Evolutionary conservation across 1,140 invertebrate species (phyloP), one percentile per base, ranked within the genome.

Genomic region (Scaptomyza pallida): DNA sequence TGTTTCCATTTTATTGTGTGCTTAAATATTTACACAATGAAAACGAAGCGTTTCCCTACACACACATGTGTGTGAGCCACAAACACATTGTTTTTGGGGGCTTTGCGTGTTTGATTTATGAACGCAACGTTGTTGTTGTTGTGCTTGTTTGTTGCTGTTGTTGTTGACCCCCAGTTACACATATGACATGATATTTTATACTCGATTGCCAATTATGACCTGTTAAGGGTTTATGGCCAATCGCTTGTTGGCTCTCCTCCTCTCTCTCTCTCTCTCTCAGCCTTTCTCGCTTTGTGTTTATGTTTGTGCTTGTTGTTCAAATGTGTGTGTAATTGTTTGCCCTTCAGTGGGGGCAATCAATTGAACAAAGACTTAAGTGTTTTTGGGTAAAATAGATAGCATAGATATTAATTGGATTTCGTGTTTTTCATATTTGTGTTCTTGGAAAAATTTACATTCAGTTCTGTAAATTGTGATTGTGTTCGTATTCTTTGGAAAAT

Each of bases 11-110:
- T 86, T 85, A 85, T 85, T 85, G 81, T 85, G 75, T 85, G 81
- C 81, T 85, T 86, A 86, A 85, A 85, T 85, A 86, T 85, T 81
- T 85, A 85, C 81, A 86, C 77, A 85, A 85, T 77, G 81, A 86
- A 86, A 81, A 81, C 80, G 80, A 86, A 86, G 68, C 63, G 55
- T 86, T 86, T 75, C 19, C 79, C 67, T 75, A 37, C 40, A 65
- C 51, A 69, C 59, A 71, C 37, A 55, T 60, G 76, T 73, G 62
- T 72, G 63, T 59, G 45, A 41, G 62, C 51, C 44, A 41, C 51
- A 43, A 70, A 70, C 67, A 72, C 52, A 72, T 65, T 71, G 61
- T 65, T 68, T 68, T 72, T 68, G 63, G 63, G 56, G 41, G 21
- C 68, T 56, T 64, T 74, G 65, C 51, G 73, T 72, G 60, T 72